Evolutionary conservation across 2,797 vertebrate species (phyloP).

Genomic region (Etheostoma perlongum): DNA sequence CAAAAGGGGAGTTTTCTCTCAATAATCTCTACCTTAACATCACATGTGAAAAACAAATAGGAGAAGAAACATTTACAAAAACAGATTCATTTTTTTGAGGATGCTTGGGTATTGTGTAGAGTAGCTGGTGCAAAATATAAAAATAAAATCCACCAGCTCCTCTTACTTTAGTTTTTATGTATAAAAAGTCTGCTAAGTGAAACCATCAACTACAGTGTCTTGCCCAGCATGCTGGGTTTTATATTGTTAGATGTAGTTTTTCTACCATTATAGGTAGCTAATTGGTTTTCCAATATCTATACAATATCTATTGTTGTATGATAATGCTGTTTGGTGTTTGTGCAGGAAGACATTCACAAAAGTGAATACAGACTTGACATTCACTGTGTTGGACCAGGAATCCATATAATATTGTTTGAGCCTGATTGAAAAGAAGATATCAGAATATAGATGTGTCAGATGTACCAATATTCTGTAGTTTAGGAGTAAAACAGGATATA

Average conservation of each 20-base stretch:
- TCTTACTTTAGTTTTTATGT: not conserved
- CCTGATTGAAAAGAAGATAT: not conserved
- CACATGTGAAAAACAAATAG: not conserved
- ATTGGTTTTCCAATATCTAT: not conserved
- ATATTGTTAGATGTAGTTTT: not conserved
- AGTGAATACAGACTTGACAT: not conserved
- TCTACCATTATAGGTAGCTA: not conserved
- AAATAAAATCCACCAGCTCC: not conserved
- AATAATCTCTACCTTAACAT: not conserved
- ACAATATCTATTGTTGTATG: not conserved
- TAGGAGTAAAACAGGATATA: not conserved
- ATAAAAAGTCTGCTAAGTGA: not conserved
- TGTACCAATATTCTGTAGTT: not conserved
- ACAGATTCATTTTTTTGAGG: not conserved
- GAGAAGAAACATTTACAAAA: not conserved
- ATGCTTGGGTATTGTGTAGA: not conserved
- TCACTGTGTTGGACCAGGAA: not conserved
- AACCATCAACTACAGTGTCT: not conserved
- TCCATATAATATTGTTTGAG: not conserved
- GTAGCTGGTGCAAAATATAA: not conserved
- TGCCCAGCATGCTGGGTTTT: too few relatives aligned
- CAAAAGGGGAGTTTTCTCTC: slow-evolving; percentile 9
- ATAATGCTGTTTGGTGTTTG: not conserved
- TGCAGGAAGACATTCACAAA: not conserved
- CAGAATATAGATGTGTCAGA: not conserved